These are phyloP conservation scores for Salvator merianae DNA, from an alignment of 2,113 vertebrate species.

Conservation along the genomic window DNA sequence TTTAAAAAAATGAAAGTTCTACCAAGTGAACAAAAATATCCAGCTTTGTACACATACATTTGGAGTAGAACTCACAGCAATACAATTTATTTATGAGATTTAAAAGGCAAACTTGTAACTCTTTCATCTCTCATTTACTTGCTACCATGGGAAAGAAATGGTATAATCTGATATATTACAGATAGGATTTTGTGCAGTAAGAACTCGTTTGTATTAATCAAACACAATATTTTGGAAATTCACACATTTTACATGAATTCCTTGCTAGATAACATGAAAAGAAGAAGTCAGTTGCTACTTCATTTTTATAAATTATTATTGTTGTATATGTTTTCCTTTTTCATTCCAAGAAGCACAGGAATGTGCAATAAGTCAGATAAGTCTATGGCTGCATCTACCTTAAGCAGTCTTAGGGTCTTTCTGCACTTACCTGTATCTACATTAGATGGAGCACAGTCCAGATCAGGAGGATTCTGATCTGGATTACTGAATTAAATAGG, in stretches of 20 bases:
- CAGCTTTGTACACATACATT: background rate
- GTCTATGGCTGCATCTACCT: background rate
- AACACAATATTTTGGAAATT: background rate
- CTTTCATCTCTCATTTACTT: background rate
- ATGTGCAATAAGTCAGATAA: background rate
- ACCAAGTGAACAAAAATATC: background rate
- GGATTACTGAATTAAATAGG: no score
- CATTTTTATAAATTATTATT: background rate
- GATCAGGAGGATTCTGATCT: no score
- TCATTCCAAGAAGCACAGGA: background rate
- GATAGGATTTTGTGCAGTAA: background rate
- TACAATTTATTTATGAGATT: constrained; percentile 6
- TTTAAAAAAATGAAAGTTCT: background rate
- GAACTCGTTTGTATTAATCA: background rate
- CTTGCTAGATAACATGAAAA: background rate
- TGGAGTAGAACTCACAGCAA: background rate
- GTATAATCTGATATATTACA: background rate
- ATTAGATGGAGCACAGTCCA: no score
- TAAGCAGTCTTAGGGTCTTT: background rate
- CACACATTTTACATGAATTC: background rate
- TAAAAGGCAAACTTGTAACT: background rate
- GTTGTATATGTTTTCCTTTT: background rate
- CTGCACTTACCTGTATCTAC: background rate
- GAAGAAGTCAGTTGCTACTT: background rate
- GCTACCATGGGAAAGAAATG: background rate